Base-by-base conservation (phyloP, 2,797 vertebrate genomes). In the Tenualosa thibaudeaui region DNA sequence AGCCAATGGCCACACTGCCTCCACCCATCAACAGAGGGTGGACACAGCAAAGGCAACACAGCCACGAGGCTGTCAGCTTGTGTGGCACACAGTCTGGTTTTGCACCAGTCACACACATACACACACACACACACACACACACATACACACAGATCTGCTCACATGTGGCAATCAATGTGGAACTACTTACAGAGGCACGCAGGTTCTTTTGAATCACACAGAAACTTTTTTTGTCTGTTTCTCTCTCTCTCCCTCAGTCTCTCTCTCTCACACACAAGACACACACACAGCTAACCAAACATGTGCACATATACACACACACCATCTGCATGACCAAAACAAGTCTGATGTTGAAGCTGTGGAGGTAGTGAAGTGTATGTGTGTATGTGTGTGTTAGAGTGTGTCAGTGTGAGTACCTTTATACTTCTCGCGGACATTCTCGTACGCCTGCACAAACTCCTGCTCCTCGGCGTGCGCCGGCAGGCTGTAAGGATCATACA, bases 371-470 rank as follows among this genome's bases (percentile, higher is more conserved):
- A 31, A 1, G 6, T 43, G 26, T 71, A 13, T 71, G 31, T 37
- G 31, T 71, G 31, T 40, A 31, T 71, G 40, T 71, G 65, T 37
- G 31, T 40, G 31, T 68, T 0, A 8, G 5, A 12, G 24, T 12
- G 10, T 65, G n/a, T 68, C 31, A 40, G 71, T 78, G 71, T 22
- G 71, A 78, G 91, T 96, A 98, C 97, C 97, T 98, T 97, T 98
- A 92, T 97, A 97, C 87, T 96, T 96, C 93, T 97, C 97, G 81
- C 97, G 95, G 94, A 98, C 96, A 92, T 96, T 97, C 94, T 98
- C 97, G 84, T 98, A 98, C 85, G 97, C 97, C 86, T 96, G 96
- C 86, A 98, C 92, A 90, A 97, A 98, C 90, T 98, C 97, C 94
- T 96, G 96, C 91, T 98, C 97, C 88, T 98, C 96, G 12, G 94